Evolutionary conservation across 2,113 vertebrate species (phyloP).

Genomic region (Daboia siamensis): DNA sequence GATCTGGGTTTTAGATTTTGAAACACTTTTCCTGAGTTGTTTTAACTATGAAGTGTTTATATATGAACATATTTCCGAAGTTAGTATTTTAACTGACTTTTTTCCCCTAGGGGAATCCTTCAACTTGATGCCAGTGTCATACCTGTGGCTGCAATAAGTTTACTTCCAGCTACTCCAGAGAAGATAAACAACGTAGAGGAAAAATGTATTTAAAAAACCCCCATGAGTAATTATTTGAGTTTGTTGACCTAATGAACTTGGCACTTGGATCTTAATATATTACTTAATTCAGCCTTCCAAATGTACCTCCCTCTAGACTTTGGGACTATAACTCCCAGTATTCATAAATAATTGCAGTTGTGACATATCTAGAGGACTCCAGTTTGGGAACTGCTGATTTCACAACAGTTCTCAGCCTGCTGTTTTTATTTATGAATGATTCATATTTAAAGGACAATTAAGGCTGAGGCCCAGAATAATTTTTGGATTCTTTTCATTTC

Average conservation of each 20-base stretch:
- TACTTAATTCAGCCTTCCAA: conserved; percentile 33
- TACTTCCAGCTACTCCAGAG: conserved; percentile 60
- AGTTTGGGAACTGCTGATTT: not conserved
- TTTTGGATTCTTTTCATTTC: conserved; percentile 40
- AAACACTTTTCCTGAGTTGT: not conserved
- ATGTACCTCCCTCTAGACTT: not conserved
- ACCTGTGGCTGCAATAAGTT: conserved; percentile 55
- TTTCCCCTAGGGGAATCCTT: conserved; percentile 66
- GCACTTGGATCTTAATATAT: conserved; percentile 53
- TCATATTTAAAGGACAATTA: conserved; percentile 22
- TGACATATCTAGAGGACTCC: not conserved
- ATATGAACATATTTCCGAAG: not conserved
- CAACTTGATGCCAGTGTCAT: conserved; percentile 62
- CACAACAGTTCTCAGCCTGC: not conserved
- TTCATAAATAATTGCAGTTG: not conserved
- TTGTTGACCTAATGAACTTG: conserved; percentile 51
- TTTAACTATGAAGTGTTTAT: not conserved
- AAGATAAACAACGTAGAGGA: conserved; percentile 59
- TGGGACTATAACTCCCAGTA: not conserved
- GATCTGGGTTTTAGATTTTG: not conserved
- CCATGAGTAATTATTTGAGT: conserved; percentile 4
- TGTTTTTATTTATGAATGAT: conserved; percentile 19
- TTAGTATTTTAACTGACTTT: not conserved
- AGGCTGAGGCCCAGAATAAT: not conserved
- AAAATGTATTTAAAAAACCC: conserved; percentile 60